Evolutionary conservation across 2,113 vertebrate species (phyloP), one percentile per base, ranked within the genome.

Genomic region (Protomyctophum bolini): DNA sequence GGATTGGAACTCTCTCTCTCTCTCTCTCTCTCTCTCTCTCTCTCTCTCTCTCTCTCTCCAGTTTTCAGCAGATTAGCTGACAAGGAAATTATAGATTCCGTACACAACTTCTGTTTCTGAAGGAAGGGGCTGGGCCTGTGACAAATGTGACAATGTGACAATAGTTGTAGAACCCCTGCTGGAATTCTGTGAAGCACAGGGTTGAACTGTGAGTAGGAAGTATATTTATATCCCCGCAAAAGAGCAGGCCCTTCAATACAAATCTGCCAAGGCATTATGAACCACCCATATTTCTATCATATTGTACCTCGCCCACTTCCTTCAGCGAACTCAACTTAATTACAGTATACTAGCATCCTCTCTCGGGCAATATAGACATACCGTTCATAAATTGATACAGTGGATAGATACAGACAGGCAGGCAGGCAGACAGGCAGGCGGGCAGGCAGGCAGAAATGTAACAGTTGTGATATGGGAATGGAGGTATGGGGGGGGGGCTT

Each of bases 51-150:
- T 21, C 21, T 21, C 21, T 21, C 21, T 21, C 21, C 58, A 48
- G 14, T 54, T 62, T 10, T 48, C 48, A 29, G 46, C 78, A 62
- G 59, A 63, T 7, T 14, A 12, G 56, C 59, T 78, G 70, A 81
- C 75, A 79, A 56, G 76, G 61, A 69, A 85, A 65, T 6, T 6
- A 8, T 2, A 61, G 71, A 73, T 82, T 68, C 83, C 86, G 73
- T 83, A 15, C 76, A 83, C 84, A 76, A 73, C 58, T 15, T 47
- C 64, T 76, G 71, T 78, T 79, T 72, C 55, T 46, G 63, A 70
- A 75, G 71, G 63, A 58, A 69, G 58, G 51, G 67, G 46, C 70
- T 70, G 56, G 67, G 63, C 70, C 33, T 58, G 60, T 66, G 80
- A 73, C 70, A 77, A 21, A 1, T 58, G 60, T 66, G 80, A 73